Evolutionary conservation across 2,113 vertebrate species (phyloP), one percentile per base, ranked within the genome.

Genomic region (Aphyosemion australe): DNA sequence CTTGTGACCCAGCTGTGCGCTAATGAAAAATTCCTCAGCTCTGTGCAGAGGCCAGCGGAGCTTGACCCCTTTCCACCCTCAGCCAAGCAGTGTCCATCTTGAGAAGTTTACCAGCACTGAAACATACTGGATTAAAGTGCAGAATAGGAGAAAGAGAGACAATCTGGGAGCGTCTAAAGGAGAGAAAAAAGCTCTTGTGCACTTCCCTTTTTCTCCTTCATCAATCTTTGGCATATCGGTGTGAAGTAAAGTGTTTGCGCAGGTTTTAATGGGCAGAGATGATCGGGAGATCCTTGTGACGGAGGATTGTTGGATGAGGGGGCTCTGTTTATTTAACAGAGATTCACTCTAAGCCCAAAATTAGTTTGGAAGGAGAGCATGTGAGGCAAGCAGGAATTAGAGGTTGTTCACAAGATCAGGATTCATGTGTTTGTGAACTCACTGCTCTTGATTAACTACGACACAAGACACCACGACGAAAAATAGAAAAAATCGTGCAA

Each of bases 21-120:
- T 98, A 98, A 97, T 97, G 95, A 96, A 97, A 97, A 96, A 98
- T 98, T 98, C 96, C 95, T 95, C 89, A 88, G 94, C 94, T 95
- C 91, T 82, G 93, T 91, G 90, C 91, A 90, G 91, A 93, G 95
- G 95, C 94, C 93, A 93, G 88, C 90, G 91, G 92, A 90, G 91
- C 92, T 95, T 93, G 95, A 93, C 89, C 90, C 82, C 77, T 79
- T 83, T 87, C 78, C 84, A 82, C 80, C 88, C 78, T 54, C 46
- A 72, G 86, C 88, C 87, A 84, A 83, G 84, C 87, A 69, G 75
- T 88, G 89, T 91, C 92, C 94, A 93, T 95, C 95, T 95, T 94
- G 93, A 92, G 93, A 93, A 96, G 94, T 93, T 94, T 96, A 95
- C 95, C 93, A 91, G 91, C 86, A 87, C 93, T 96, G 93, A 96